phyloP scores from a whole-genome alignment of 2,797 vertebrate species.

The Tragopan temminckii region DNA sequence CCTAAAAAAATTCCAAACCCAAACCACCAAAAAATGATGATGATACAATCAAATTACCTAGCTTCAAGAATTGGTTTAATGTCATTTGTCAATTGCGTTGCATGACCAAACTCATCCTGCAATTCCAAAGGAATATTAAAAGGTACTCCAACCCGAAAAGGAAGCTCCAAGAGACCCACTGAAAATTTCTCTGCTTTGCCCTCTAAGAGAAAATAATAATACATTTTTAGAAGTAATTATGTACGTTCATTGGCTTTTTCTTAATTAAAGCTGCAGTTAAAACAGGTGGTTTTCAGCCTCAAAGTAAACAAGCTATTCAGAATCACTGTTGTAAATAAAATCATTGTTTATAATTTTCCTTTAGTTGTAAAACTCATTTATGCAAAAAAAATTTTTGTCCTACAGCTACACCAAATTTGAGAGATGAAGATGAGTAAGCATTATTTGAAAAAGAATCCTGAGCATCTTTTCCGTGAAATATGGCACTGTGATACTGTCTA shows the following conservation, averaged over 20 bases:
- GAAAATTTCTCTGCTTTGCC: constrained; percentile 86
- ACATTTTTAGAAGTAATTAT: background rate
- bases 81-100: constrained; percentile 71
- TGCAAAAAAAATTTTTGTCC: background rate
- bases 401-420: background rate
- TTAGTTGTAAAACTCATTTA: background rate
- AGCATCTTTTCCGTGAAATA: background rate
- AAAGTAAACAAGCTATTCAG: background rate
- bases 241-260: background rate
- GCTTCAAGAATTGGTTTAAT: constrained; percentile 86
- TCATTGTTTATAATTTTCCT: background rate
- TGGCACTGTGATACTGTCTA: background rate
- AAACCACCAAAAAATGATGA: background rate
- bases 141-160: constrained; percentile 85
- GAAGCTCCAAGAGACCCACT: constrained; percentile 76
- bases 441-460: background rate
- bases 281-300: background rate
- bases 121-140: constrained; percentile 89
- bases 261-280: background rate
- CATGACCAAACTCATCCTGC: constrained; percentile 88
- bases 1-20: background rate
- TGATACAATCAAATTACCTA: constrained; percentile 80
- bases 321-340: background rate
- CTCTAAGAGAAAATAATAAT: constrained; percentile 79
- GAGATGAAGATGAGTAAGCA: background rate